Base-by-base conservation (phyloP, 2,113 vertebrate genomes). In the Suricata suricatta region DNA sequence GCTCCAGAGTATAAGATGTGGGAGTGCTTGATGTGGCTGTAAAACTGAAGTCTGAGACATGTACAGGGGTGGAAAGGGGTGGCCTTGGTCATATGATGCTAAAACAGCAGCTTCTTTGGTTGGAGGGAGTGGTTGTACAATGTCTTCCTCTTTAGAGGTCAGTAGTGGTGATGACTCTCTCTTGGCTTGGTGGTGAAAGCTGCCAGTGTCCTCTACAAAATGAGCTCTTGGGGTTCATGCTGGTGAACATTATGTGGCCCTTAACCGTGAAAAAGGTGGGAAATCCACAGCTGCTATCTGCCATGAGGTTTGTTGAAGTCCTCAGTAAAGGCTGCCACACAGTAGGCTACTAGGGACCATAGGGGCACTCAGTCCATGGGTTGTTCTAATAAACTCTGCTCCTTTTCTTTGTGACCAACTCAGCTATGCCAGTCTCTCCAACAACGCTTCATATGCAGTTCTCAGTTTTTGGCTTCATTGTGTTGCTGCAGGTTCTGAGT, bases 321-420 rank as follows among this genome's bases (percentile, higher is more conserved):
- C 31, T 71, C 74, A 69, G 7, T 71, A 71, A 57, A 94, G 15
- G 3, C 31, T 87, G 74, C 16, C 19, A 6, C 16, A 71, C 4
- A 60, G 47, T 52, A 21, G 23, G 50, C 50, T 54, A 71, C 14
- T 13, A 23, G 83, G 33, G 74, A 80, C 4, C 47, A n/a, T 3
- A 2, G 21, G 21, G 23, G 47, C 10, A 57, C 31, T 11, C 54
- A 50, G 27, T 0, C 0, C 14, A 19, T 0, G 19, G 27, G 6
- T 27, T 9, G n/a, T 41, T 8, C 27, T 68, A 13, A 16, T 41
- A n/a, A 16, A 15, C 31, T n/a, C 9, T 35, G 23, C 4, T 2
- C 5, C 7, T 68, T 52, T 41, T 69, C 63, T 79, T 93, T 68
- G 64, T 21, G 27, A 38, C 23, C n/a, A 13, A 69, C 31, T 31